phyloP scores from a whole-genome alignment of 2,888 invertebrate species.

The Leptinotarsa juncta region DNA sequence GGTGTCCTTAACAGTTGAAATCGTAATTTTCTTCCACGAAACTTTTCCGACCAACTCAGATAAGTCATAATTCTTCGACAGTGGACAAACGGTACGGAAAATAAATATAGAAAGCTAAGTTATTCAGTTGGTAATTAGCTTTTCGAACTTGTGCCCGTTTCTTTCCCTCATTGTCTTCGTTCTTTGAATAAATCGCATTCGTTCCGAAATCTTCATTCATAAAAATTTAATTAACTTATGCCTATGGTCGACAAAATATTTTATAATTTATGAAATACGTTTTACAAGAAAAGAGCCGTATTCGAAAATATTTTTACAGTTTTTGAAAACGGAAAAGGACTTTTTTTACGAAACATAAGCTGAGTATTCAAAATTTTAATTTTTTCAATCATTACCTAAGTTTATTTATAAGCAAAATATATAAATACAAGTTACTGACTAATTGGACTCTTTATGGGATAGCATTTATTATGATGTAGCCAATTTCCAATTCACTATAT shows the following conservation, averaged over 20 bases:
- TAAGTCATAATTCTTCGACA: constrained; percentile 41
- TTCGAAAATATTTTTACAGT: not conserved
- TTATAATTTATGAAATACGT: no score
- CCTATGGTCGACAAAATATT: not conserved
- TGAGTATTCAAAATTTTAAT: no score
- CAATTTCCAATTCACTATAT: no score
- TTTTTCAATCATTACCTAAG: no score
- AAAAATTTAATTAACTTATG: not conserved
- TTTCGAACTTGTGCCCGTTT: constrained; percentile 18
- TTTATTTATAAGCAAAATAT: no score
- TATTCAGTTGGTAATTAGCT: constrained; percentile 33
- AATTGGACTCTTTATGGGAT: no score
- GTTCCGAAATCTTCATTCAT: not conserved
- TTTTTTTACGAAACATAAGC: no score
- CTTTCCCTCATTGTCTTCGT: constrained; percentile 14
- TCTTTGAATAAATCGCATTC: constrained; percentile 16
- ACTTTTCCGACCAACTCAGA: constrained; percentile 36
- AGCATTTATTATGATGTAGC: no score
- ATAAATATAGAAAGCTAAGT: constrained; percentile 27
- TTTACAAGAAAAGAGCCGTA: not conserved
- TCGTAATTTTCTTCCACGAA: constrained; percentile 43
- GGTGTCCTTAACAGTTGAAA: constrained; percentile 45
- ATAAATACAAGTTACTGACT: no score
- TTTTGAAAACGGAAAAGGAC: no score
- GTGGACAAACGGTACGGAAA: constrained; percentile 34